Base-by-base conservation (phyloP, 1,140 invertebrate species). In the Tetramorium parvispinum region DNA sequence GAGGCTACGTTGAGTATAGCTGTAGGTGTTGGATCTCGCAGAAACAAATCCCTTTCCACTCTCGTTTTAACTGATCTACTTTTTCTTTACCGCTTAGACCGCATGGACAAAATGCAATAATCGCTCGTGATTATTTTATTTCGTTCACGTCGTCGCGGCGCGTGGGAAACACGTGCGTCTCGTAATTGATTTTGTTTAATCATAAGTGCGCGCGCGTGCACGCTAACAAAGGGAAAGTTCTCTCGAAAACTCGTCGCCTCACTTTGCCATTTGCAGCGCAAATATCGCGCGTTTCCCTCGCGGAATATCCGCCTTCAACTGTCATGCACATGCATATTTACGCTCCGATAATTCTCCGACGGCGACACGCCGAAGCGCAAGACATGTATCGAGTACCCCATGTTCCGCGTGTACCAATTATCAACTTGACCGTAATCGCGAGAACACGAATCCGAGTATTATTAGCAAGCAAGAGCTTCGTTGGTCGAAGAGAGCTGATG, bases 291-390 rank as follows among this genome's bases (percentile, higher is more conserved):
- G 18, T 46, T 59, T 82, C 51, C 24, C 37, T 73, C 51, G 51
- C 66, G 66, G 43, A 59, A 82, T 46, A 83, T 83, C 68, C 68
- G 68, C 53, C 61, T 59, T 83, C 51, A 40, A 75, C 40, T 59
- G 68, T 73, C 79, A 59, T 59, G 68, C 66, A 32, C 79, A 46
- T 71, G 66, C 51, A 71, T 82, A 82, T 82, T 82, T 82, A 75
- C 79, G 68, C 53, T 83, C 13, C 51, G 79, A n/a, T 59, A 53
- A 73, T 83, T 83, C 79, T 57, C n/a, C 66, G 43, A 59, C 21
- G 49, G 18, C 43, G 61, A 37, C 21, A n/a, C 68, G 53, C 40
- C 63, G 63, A 21, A 7, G 24, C 21, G 51, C 40, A 59, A 83
- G 53, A 83, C 68, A 21, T 46, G 53, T 61, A 83, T 83, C 53